Conservation (phyloP, 2,113 vertebrate genomes). For the Aix galericulata region DNA sequence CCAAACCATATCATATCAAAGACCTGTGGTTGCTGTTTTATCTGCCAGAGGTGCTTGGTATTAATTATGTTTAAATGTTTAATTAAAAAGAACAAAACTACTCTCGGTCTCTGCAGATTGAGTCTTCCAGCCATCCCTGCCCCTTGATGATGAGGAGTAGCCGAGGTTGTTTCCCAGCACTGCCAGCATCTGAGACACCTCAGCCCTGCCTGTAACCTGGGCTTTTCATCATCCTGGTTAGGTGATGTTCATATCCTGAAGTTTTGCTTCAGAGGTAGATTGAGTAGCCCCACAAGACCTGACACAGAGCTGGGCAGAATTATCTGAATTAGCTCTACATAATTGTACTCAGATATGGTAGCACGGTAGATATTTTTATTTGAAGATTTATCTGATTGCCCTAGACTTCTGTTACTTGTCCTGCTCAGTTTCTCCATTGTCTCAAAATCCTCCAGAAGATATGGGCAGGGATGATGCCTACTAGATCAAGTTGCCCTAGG, state of each 20-base stretch:
- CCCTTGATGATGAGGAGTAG: not conserved
- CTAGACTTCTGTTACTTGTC: not conserved
- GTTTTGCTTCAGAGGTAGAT: not conserved
- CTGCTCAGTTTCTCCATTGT: not conserved
- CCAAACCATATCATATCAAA: not conserved
- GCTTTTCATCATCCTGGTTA: not conserved
- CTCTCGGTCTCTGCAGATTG: not conserved
- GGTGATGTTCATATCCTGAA: not conserved
- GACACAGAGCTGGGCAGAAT: not conserved
- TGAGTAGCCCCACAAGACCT: not conserved
- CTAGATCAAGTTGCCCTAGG: no score
- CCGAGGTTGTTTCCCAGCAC: not conserved
- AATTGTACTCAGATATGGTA: fast-evolving
- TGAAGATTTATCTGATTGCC: not conserved
- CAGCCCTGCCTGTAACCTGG: not conserved
- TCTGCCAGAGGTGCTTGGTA: not conserved
- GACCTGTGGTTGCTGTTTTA: not conserved
- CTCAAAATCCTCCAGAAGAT: not conserved
- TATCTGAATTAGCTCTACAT: not conserved
- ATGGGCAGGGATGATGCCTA: no score
- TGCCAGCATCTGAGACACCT: not conserved
- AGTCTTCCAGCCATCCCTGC: not conserved
- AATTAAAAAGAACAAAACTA: not conserved
- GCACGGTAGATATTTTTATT: not conserved
- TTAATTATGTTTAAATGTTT: not conserved